Base-by-base conservation (phyloP, 2,888 invertebrate species). In the Clunio marinus region DNA sequence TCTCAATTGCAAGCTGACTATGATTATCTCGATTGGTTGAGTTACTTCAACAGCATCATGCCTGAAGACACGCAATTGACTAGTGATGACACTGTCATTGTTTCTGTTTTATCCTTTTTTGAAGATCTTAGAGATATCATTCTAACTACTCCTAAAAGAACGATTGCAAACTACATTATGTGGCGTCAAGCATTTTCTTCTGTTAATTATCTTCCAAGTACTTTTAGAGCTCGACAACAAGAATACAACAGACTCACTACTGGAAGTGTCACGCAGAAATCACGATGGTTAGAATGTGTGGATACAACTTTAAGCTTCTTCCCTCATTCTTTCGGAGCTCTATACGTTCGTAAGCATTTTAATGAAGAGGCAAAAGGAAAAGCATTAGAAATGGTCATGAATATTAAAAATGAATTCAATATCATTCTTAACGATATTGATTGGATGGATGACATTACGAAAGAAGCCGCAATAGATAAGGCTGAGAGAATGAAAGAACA, bases 381-480 rank as follows among this genome's bases (percentile, higher is more conserved):
- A 10, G 55, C 28, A 5, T 17, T 35, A 4, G 55, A 51, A n/a
- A 66, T 66, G 66, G 32, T 66, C 5, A 24, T 22, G 1, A 32
- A 66, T 17, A 32, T 66, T 5, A 66, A 55, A 17, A 13, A n/a
- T 22, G 66, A 24, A n/a, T 51, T 66, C 28, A 66, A 66, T n/a
- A 35, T 20, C n/a, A 66, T 66, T 5, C 15, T 66, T 15, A 15
- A 51, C n/a, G 66, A 66, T 55, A 55, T 55, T 15, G 66, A 66
- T 28, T 66, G 66, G 66, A 66, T 66, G 66, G 66, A 66, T 20
- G 55, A 28, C 2, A 5, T n/a, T 1, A 66, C 66, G 1, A 66
- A 66, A 17, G 1, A 13, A 24, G 32, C 17, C 20, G 66, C 66
- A 32, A 46, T 91, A 70, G 86, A 88, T 70, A 94, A 94, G 76